Base-by-base conservation (phyloP, 2,797 vertebrate genomes). In the Leuciscus waleckii region DNA sequence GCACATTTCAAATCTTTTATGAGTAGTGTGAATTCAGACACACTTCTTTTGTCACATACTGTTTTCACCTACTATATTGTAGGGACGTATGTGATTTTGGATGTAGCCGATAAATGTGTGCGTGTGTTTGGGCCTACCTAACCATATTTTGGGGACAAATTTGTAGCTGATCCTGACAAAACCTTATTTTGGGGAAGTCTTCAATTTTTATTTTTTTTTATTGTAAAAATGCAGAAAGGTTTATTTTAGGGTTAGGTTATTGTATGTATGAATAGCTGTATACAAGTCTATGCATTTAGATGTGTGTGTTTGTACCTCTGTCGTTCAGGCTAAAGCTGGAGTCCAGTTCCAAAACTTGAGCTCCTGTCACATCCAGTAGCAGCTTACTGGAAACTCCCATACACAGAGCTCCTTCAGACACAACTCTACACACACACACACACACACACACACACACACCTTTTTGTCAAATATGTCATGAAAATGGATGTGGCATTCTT, bases 321-420 rank as follows among this genome's bases (percentile, higher is more conserved):
- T 97, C 96, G 0, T 92, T 96, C 13, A 96, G 92, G 37, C 94
- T 94, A 92, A 91, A 95, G 90, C 94, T 94, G 83, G 96, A 95
- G 85, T 96, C 96, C 89, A 96, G 91, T 75, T 97, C 96, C 7
- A 95, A 92, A 35, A 88, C 85, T 10, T 82, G 92, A 11, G 91
- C 89, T 58, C 95, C 94, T 5, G 96, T 93, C 17, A 96, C 95
- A 63, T 97, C 97, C 92, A 98, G 91, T 87, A 97, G 95, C 76
- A 97, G 94, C 77, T 96, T 97, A 85, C 97, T 97, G 82, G 96
- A 97, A 79, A 97, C 86, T 11, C 96, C 97, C 95, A 97, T 96
- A 86, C 96, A 97, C 49, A 97, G 94, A 16, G 96, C 92, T 98
- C 97, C 92, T 97, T 97, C 49, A 96, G 92, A 86, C 96, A 96